These are phyloP conservation scores for Cheumatopsyche charites DNA, from an alignment of 1,140 invertebrate genomes.

Conservation along the genomic window DNA sequence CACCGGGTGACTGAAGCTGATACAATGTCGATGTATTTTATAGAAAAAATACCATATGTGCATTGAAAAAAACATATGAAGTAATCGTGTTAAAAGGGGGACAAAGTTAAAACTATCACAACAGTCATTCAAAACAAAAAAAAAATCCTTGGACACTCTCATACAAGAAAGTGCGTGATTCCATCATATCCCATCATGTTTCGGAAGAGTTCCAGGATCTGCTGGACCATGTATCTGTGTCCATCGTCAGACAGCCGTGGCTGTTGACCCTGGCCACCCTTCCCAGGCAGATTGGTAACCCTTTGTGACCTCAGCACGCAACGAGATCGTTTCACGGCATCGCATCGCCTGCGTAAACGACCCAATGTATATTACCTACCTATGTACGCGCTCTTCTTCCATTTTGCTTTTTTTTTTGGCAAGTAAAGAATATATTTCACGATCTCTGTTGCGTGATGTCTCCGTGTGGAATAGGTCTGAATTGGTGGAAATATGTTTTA, in stretches of 20 bases:
- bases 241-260: background rate
- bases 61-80: too few species aligned
- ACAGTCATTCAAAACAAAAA: too few species aligned
- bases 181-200: background rate
- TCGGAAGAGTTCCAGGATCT: background rate
- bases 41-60: too few species aligned
- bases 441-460: too few species aligned
- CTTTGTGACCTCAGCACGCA: slow-evolving; percentile 30
- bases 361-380: background rate
- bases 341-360: background rate
- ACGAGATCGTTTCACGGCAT: slow-evolving; percentile 26
- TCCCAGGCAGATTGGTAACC: slow-evolving; percentile 12
- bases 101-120: too few species aligned
- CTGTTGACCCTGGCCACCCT: slow-evolving; percentile 18
- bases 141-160: background rate
- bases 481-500: too few species aligned
- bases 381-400: background rate
- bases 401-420: background rate
- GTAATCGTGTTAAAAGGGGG: too few species aligned
- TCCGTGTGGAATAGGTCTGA: too few species aligned
- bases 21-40: too few species aligned
- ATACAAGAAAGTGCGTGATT: background rate
- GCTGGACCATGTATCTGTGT: background rate
- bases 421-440: too few species aligned
- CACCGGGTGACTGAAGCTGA: too few species aligned